Percentiles rank a stretch among this genome's conserved stretches.
These are phyloP conservation scores for Anabacerthia variegaticeps DNA, from an alignment of 2,797 vertebrate genomes.

Conservation along the genomic window DNA sequence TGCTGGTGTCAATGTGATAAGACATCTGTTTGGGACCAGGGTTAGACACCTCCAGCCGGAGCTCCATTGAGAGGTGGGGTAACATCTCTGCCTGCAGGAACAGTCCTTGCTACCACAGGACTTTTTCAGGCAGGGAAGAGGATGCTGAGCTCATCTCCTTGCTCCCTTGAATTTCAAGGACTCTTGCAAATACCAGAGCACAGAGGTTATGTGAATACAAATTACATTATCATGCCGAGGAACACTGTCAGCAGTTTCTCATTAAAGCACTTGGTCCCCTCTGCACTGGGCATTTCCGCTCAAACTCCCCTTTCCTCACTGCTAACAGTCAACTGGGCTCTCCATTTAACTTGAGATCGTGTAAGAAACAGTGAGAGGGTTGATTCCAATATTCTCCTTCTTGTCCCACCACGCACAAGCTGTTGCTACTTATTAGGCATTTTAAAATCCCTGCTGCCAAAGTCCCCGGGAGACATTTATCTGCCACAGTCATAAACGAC, in stretches of 20 bases:
- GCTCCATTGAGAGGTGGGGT: not conserved
- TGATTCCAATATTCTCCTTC: constrained; percentile 32
- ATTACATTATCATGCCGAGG: constrained; percentile 45
- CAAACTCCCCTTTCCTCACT: not conserved
- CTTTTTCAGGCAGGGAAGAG: not conserved
- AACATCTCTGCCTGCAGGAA: not conserved
- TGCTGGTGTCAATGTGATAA: not conserved
- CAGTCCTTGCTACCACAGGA: not conserved
- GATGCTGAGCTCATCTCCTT: constrained; percentile 25
- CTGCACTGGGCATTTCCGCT: constrained; percentile 26
- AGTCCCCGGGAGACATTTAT: constrained; percentile 56
- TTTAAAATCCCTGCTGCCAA: constrained; percentile 66
- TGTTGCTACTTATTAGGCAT: constrained; percentile 66
- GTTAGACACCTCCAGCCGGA: not conserved
- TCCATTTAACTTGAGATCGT: not conserved
- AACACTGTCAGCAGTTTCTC: constrained; percentile 57
- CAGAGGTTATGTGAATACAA: constrained; percentile 54
- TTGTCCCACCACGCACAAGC: constrained; percentile 56
- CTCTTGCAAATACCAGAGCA: constrained; percentile 48
- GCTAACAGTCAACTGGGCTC: constrained; percentile 26
- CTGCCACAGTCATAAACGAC: constrained; percentile 53
- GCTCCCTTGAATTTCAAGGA: constrained; percentile 62
- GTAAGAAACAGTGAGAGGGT: constrained; percentile 30
- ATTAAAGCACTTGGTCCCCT: constrained; percentile 41
- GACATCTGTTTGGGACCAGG: not conserved